Evolutionary conservation across 2,797 vertebrate species (phyloP).

Genomic region (Sebastes flavidus): DNA sequence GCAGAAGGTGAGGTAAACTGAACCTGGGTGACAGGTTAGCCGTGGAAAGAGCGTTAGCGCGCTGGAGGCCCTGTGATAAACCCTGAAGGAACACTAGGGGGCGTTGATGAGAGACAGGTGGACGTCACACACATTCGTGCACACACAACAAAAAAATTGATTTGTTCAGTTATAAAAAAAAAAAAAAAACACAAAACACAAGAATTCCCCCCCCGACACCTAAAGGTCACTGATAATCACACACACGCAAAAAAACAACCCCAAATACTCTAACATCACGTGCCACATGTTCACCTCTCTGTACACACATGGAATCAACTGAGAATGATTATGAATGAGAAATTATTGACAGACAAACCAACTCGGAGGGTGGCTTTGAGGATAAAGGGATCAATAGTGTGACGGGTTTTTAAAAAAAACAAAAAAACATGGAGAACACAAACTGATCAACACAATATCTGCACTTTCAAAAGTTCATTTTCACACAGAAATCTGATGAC

Average conservation of each 20-base stretch:
- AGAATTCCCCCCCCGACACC: conserved; percentile 58
- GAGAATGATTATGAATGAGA: conserved; percentile 66
- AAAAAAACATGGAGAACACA: conserved; percentile 17
- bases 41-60: conserved; percentile 23
- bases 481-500: conserved; percentile 19
- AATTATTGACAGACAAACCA: conserved; percentile 43
- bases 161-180: conserved; percentile 73
- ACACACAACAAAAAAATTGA: conserved; percentile 36
- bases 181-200: conserved; percentile 30
- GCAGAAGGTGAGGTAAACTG: conserved; percentile 70
- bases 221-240: conserved; percentile 50
- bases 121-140: conserved; percentile 23
- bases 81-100: conserved; percentile 52
- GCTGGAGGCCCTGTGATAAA: conserved; percentile 30
- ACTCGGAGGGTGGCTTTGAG: conserved; percentile 29
- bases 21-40: conserved; percentile 48
- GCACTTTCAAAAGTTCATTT: conserved; percentile 15
- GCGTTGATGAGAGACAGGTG: conserved; percentile 29
- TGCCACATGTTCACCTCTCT: conserved; percentile 33
- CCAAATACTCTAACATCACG: conserved; percentile 36
- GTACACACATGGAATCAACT: conserved; percentile 75
- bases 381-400: conserved; percentile 89
- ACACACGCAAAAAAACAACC: conserved; percentile 35
- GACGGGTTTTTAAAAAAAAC: conserved; percentile 19
- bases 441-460: conserved; percentile 30